A percentile compares a stretch with the other conserved stretches of the same genome.
Conservation (phyloP, 2,113 vertebrate genomes). For the Eleginops maclovinus region DNA sequence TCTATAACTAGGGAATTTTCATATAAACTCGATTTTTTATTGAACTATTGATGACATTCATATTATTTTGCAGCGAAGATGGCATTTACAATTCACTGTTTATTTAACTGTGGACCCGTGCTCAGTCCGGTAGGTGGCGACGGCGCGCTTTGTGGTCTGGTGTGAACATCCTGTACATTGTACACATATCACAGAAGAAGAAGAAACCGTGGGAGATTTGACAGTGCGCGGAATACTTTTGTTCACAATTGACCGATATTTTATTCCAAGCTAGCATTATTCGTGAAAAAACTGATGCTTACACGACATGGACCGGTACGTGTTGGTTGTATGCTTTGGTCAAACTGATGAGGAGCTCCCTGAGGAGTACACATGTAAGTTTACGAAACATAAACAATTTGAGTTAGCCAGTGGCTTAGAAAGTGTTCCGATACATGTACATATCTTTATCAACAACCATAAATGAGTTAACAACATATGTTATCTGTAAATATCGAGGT, state of each 20-base stretch:
- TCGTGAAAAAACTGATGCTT: neutral
- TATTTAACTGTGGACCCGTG: neutral
- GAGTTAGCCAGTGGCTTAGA: neutral
- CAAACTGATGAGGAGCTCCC: slow-evolving; percentile 20
- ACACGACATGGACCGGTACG: slow-evolving; percentile 70
- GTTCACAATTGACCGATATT: accelerated
- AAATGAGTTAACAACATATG: neutral
- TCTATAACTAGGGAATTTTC: neutral
- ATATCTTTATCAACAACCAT: neutral
- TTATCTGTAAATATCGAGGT: neutral
- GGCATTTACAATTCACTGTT: neutral
- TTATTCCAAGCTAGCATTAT: neutral
- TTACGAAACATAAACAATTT: neutral
- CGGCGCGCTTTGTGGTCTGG: neutral
- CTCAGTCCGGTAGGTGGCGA: slow-evolving; percentile 33
- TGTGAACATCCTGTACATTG: no score
- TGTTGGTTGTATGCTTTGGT: slow-evolving; percentile 64
- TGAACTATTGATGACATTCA: neutral
- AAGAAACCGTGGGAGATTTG: slow-evolving; percentile 74
- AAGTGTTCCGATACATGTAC: neutral
- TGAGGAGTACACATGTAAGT: slow-evolving; percentile 64
- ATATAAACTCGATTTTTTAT: neutral
- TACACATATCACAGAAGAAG: neutral
- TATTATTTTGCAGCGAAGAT: neutral
- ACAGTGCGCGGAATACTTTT: slow-evolving; percentile 34